These are phyloP conservation scores for Oceanodroma tethys DNA, from an alignment of 2,113 vertebrate species.

Conservation along the genomic window DNA sequence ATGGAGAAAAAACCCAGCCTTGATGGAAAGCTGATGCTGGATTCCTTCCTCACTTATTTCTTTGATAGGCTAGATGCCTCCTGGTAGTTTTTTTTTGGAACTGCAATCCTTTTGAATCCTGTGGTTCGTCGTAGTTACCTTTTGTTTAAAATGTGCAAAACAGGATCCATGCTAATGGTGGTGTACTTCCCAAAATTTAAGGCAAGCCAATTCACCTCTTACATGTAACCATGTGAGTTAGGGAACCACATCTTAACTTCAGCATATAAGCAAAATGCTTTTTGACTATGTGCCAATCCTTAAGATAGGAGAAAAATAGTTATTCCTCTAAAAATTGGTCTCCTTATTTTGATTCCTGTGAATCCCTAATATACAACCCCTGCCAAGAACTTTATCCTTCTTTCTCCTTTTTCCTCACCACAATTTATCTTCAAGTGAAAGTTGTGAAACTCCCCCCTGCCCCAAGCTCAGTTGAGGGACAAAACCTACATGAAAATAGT, in stretches of 20 bases:
- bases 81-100: not conserved
- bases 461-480: fast-evolving
- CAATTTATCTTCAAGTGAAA: not conserved
- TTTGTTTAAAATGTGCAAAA: not conserved
- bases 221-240: not conserved
- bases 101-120: not conserved
- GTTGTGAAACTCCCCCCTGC: not conserved
- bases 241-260: not conserved
- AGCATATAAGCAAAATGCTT: not conserved
- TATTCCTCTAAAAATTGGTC: not conserved
- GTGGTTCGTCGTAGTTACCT: not conserved
- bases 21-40: not conserved
- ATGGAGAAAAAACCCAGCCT: not conserved
- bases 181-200: not conserved
- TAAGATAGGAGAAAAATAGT: not conserved
- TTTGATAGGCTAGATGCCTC: not conserved
- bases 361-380: not conserved
- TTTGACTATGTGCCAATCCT: not conserved
- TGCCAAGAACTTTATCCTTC: not conserved
- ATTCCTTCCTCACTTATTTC: not conserved
- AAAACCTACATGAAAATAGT: not conserved
- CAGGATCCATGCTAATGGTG: not conserved
- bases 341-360: not conserved
- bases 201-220: not conserved
- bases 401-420: not conserved